These are phyloP conservation scores for Theocolax elegans DNA, from an alignment of 1,140 invertebrate genomes.

Conservation along the genomic window DNA sequence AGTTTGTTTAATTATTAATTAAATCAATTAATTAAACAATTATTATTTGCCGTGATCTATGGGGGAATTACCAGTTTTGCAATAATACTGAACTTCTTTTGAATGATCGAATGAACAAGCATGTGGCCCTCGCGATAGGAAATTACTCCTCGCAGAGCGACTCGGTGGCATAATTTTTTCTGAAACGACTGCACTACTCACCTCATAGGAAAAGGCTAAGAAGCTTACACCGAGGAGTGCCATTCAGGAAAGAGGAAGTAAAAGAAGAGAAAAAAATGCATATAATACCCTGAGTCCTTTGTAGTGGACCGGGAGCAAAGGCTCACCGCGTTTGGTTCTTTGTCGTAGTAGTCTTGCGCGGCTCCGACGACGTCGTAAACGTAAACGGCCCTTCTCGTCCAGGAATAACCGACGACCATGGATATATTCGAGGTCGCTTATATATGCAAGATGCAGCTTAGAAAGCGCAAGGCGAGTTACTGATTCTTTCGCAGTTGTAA, in stretches of 20 bases:
- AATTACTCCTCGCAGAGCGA: too few species aligned
- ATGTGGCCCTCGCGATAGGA: too few species aligned
- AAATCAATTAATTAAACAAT: too few species aligned
- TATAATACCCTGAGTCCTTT: background rate
- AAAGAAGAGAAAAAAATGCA: background rate
- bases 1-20: too few species aligned
- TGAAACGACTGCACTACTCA: too few species aligned
- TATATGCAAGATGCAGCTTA: background rate
- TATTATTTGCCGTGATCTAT: too few species aligned
- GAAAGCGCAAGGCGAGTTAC: background rate
- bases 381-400: background rate
- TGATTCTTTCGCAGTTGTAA: background rate
- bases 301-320: background rate
- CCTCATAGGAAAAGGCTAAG: slow-evolving; percentile 5
- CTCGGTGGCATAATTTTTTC: too few species aligned
- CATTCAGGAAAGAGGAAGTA: background rate
- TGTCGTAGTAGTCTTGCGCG: background rate
- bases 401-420: slow-evolving; percentile 6
- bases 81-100: too few species aligned
- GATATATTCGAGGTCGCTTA: background rate
- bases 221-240: background rate
- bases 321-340: background rate
- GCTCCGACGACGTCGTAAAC: background rate
- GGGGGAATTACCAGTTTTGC: too few species aligned
- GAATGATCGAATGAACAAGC: too few species aligned